Percentiles rank a stretch among this genome's conserved stretches.
phyloP scores from a whole-genome alignment of 2,113 vertebrate species.

The Podarcis muralis region DNA sequence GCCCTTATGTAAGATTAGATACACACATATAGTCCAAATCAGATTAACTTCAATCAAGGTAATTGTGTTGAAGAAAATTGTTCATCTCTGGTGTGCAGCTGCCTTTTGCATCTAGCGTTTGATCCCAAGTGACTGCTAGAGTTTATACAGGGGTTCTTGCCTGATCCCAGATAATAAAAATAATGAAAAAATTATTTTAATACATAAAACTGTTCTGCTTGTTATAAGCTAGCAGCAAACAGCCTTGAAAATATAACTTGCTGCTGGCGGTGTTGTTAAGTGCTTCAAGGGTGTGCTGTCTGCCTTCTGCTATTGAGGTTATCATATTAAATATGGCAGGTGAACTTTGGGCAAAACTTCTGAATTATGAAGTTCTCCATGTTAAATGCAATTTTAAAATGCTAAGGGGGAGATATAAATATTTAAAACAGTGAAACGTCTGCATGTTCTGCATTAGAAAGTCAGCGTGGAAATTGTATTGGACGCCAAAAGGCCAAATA shows the following conservation, averaged over 20 bases:
- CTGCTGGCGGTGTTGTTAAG: neutral
- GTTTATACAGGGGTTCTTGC: slow-evolving; percentile 36
- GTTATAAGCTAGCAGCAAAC: neutral
- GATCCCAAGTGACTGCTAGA: slow-evolving; percentile 71
- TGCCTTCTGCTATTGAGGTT: neutral
- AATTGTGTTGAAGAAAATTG: slow-evolving; percentile 80
- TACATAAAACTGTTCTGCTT: slow-evolving; percentile 20
- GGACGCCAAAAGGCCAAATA: neutral
- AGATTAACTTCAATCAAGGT: slow-evolving; percentile 83
- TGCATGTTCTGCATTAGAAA: neutral
- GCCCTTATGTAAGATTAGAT: slow-evolving; percentile 69
- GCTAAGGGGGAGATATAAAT: neutral
- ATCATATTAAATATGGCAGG: neutral
- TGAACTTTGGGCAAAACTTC: neutral
- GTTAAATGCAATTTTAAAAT: neutral
- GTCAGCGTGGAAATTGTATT: neutral
- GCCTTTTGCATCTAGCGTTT: slow-evolving; percentile 73
- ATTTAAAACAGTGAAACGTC: neutral
- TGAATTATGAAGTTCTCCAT: neutral
- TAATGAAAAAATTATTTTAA: slow-evolving; percentile 36
- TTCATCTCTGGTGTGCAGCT: slow-evolving; percentile 72
- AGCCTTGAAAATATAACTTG: slow-evolving; percentile 11
- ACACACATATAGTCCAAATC: slow-evolving; percentile 74
- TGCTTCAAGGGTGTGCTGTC: neutral
- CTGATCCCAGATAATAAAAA: slow-evolving; percentile 33